Evolutionary conservation across 2,113 vertebrate genomes (phyloP).

Genomic region (Corythaeola cristata): DNA sequence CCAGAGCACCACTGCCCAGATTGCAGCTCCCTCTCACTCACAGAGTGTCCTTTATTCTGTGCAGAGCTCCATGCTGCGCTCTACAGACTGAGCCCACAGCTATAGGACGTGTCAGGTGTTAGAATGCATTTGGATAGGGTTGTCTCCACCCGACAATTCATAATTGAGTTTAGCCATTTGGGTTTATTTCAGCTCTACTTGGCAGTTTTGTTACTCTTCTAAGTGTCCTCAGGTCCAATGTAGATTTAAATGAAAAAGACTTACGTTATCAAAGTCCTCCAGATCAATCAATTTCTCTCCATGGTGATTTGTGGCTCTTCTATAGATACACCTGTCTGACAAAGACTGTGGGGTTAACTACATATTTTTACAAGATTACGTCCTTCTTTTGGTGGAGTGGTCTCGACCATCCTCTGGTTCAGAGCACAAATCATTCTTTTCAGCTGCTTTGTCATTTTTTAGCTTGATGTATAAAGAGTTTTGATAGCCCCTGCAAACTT

Average conservation of each 20-base stretch:
- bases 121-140: not conserved
- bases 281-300: not conserved
- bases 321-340: not conserved
- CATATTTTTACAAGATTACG: not conserved
- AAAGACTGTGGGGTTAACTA: conserved; percentile 33
- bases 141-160: not conserved
- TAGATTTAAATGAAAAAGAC: not conserved
- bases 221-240: not conserved
- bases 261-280: not conserved
- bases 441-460: conserved; percentile 11
- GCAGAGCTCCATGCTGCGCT: not conserved
- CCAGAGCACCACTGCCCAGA: not conserved
- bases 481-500: not conserved
- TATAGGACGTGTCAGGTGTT: too few relatives aligned
- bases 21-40: not conserved
- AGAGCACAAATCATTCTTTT: conserved; percentile 28
- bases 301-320: not conserved
- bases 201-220: not conserved
- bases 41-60: rapidly evolving
- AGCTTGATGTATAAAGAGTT: conserved; percentile 1
- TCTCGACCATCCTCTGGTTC: not conserved
- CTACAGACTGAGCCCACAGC: not conserved
- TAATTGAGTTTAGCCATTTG: not conserved
- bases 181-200: not conserved
- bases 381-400: not conserved